Evolutionary conservation across 1,140 invertebrate species (phyloP), one percentile per base, ranked within the genome.

Genomic region (Reticulitermes speratus): DNA sequence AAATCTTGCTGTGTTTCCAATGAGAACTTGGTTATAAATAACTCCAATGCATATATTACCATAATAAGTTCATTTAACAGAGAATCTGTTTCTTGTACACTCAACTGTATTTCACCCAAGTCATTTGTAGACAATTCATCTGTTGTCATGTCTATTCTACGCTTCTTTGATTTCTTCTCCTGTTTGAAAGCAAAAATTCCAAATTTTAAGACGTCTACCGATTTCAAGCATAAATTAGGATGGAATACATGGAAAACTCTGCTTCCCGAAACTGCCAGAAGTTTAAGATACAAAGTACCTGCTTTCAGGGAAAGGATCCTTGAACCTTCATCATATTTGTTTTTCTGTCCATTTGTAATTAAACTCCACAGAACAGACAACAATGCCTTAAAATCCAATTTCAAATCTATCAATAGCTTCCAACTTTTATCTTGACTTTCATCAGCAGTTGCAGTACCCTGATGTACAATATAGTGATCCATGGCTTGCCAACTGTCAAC

Each of bases 291-390:
- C 65, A 75, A 75, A 30, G 25, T n/a, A n/a, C 8, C 8, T 75
- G 65, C 65, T 75, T 75, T 75, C n/a, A 30, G 2, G 5, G 65
- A 25, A 75, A 75, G 65, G 14, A 30, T 75, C n/a, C 65, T 75
- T n/a, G 65, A 75, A 75, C n/a, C n/a, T 75, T 75, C n/a, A n/a
- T 75, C 65, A 75, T 16, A 30, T 75, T 75, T 75, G 65, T 75
- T 75, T 75, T 16, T n/a, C 14, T 75, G 8, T 30, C 65, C 65
- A 75, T 75, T 16, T n/a, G 7, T 75, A n/a, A 75, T 75, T 25
- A 75, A 75, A 75, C n/a, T 9, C 65, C 65, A 75, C n/a, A 75
- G 8, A n/a, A 75, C 6, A 75, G 65, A 75, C 25, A 75, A 30
- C n/a, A 75, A 9, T 11, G 65, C 65, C 65, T 75, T 75, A 25